Conservation (phyloP, 2,888 invertebrate genomes). For the Dasysyrphus albostriatus region DNA sequence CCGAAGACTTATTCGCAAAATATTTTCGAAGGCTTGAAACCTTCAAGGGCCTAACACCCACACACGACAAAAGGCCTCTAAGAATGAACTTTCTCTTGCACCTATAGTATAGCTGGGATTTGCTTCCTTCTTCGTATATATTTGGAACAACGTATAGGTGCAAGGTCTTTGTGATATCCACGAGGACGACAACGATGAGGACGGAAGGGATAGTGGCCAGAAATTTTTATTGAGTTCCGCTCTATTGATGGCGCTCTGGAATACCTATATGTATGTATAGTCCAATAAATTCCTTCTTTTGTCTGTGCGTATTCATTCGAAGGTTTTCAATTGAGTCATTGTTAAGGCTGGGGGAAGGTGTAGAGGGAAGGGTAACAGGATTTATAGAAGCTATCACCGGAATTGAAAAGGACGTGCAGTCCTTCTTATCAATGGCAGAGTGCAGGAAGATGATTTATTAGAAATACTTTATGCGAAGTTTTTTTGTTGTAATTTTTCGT, state of each 20-base stretch:
- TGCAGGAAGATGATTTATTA: constrained; percentile 68
- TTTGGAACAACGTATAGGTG: constrained; percentile 34
- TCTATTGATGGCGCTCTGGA: constrained; percentile 70
- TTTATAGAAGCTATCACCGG: constrained; percentile 73
- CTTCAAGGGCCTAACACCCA: constrained; percentile 40
- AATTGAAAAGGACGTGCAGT: constrained; percentile 72
- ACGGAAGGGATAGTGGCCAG: constrained; percentile 39
- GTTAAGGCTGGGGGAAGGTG: background rate
- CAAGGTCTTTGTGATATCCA: background rate
- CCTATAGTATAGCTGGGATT: constrained; percentile 1
- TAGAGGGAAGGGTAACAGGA: constrained; percentile 5
- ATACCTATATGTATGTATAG: constrained; percentile 23
- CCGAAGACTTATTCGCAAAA: constrained; percentile 53
- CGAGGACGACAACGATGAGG: background rate
- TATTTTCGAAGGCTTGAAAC: constrained; percentile 61
- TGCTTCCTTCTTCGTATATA: constrained; percentile 4
- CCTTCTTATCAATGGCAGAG: constrained; percentile 66
- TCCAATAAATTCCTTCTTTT: constrained; percentile 67
- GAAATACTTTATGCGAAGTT: constrained; percentile 63
- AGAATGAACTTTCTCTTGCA: constrained; percentile 53
- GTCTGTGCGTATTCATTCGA: constrained; percentile 72
- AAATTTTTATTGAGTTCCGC: constrained; percentile 73
- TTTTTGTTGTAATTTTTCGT: constrained; percentile 2
- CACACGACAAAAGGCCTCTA: constrained; percentile 14
- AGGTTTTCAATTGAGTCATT: constrained; percentile 57